Base-by-base conservation (phyloP, 1,140 invertebrate species). In the Drosophila nasuta region DNA sequence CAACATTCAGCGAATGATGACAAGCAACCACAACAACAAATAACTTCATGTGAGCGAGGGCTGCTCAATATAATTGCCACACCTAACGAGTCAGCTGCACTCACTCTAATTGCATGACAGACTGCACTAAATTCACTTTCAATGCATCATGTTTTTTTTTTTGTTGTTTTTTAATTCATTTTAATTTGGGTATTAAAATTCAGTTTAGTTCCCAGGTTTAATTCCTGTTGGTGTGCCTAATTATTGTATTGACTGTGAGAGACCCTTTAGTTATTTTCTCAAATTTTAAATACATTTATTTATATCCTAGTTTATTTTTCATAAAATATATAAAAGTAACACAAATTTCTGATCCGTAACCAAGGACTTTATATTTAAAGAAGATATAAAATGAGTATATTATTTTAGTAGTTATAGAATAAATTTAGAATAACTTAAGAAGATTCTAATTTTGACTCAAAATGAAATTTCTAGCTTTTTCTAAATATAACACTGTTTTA, bases 1-100 rank as follows among this genome's bases (percentile, higher is more conserved):
- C 83, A 87, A 73, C 71, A 62, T 51, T 76, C 68, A 41, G 45
- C 58, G 59, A 54, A 54, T 75, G 83, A 86, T 87, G 83, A 87
- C 82, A 87, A 86, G 78, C 72, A 59, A 45, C 25, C 46, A 5
- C 45, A 41, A 30, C 58, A 51, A 54, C 56, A n/a, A 56, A 57
- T 8, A 63, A 57, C 59, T 64, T 28, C 33, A 54, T 65, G 20
- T 33, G 43, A 33, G 45, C 72, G 72, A 75, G 72, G 72, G 72
- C 48, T 17, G 52, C 8, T 63, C 43, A 2, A 38, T 52, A 30
- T 11, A 52, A 17, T 20, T 43, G 57, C 35, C 43, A 65, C 28
- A 68, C 10, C 17, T 17, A 8, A 6, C 2, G 20, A 25, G 33
- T 13, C 48, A 7, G 6, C 6, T 56, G 30, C 49, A 3, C 48